A percentile compares a stretch with the other conserved stretches of the same genome.
phyloP scores from a whole-genome alignment of 1,140 invertebrate genomes.

The Trichomalopsis sarcophagae region DNA sequence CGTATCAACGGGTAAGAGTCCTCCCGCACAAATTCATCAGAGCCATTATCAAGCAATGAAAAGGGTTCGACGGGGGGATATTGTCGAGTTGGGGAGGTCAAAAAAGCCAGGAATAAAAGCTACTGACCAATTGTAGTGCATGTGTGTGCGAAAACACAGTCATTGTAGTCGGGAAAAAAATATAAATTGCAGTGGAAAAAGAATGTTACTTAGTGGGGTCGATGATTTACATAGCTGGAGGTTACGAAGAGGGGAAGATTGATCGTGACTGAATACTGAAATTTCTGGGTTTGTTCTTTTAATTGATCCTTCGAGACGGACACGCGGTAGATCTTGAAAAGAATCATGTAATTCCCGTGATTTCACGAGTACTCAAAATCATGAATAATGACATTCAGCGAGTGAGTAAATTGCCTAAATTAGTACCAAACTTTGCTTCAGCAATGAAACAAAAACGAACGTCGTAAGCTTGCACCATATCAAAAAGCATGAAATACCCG shows the following conservation, averaged over 20 bases:
- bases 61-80: constrained; percentile 61
- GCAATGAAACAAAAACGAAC: too few species aligned
- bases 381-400: too few species aligned
- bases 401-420: too few species aligned
- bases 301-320: background rate
- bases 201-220: background rate
- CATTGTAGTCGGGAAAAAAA: constrained; percentile 8
- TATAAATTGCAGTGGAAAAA: constrained; percentile 34
- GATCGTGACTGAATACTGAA: background rate
- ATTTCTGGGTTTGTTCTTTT: background rate
- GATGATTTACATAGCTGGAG: constrained; percentile 30
- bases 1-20: background rate
- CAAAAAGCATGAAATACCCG: too few species aligned
- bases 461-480: too few species aligned
- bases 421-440: too few species aligned
- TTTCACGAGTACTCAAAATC: too few species aligned
- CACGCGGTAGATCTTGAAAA: background rate
- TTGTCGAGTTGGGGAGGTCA: constrained; percentile 15
- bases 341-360: too few species aligned
- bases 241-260: constrained; percentile 7
- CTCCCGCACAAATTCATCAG: constrained; percentile 54
- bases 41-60: constrained; percentile 58
- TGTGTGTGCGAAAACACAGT: constrained; percentile 24
- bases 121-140: constrained; percentile 40
- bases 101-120: background rate